phyloP scores from a whole-genome alignment of 2,888 invertebrate species.

The Meandrusa payeni region DNA sequence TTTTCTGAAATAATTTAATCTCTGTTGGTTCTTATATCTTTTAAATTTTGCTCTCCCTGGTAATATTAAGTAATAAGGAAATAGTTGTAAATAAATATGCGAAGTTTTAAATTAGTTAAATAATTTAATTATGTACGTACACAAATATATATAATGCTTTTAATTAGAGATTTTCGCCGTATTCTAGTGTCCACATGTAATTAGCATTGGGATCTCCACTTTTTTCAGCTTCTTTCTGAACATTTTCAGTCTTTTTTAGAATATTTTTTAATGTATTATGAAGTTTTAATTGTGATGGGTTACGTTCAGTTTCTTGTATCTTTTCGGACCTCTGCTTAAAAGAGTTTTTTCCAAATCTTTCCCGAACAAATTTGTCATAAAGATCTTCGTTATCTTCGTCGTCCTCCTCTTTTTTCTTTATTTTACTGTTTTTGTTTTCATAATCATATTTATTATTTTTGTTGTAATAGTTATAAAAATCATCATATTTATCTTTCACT shows the following conservation, averaged over 20 bases:
- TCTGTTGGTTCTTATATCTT: no score
- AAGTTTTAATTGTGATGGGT: constrained; percentile 49
- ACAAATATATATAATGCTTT: neutral
- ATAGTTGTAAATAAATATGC: no score
- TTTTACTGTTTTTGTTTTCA: constrained; percentile 22
- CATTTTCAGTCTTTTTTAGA: constrained; percentile 61
- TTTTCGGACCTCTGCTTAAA: constrained; percentile 58
- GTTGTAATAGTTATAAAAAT: constrained; percentile 35
- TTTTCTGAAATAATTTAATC: no score
- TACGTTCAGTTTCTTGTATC: constrained; percentile 37
- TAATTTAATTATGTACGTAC: constrained; percentile 17
- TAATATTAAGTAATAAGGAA: no score
- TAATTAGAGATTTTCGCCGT: constrained; percentile 62
- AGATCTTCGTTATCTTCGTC: constrained; percentile 47
- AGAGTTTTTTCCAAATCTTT: constrained; percentile 65
- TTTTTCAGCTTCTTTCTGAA: constrained; percentile 59
- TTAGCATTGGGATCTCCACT: constrained; percentile 69
- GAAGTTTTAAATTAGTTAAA: no score
- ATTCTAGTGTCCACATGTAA: constrained; percentile 78
- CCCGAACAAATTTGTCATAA: constrained; percentile 72
- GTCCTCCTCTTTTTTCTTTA: constrained; percentile 32
- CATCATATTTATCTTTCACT: constrained; percentile 28
- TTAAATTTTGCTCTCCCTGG: no score
- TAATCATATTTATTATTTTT: constrained; percentile 32
- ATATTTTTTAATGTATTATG: constrained; percentile 55